Conservation (phyloP, 2,797 vertebrate genomes). For the Poeciliopsis paucimaculata region DNA sequence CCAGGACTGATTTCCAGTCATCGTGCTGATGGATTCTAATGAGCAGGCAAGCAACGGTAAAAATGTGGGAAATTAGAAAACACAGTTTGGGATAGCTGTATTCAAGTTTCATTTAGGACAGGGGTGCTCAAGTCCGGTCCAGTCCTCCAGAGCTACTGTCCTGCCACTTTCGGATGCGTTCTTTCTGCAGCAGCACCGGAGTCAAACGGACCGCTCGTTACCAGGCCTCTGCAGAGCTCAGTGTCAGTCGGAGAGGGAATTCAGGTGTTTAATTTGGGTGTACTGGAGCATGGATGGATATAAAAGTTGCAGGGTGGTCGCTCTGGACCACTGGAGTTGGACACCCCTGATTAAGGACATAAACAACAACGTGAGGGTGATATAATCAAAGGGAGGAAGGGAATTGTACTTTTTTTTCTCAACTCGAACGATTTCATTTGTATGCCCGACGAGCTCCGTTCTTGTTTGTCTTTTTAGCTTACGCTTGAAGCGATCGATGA, state of each 20-base stretch:
- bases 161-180: no score
- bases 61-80: neutral
- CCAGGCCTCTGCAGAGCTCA: no score
- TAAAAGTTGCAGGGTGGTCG: no score
- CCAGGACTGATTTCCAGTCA: neutral
- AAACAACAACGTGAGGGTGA: neutral
- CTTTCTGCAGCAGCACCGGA: no score
- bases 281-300: no score
- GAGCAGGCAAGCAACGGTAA: neutral
- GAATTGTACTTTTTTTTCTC: neutral
- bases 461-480: conserved; percentile 1
- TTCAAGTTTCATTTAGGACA: neutral
- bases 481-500: neutral
- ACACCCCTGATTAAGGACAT: neutral
- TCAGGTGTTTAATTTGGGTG: no score
- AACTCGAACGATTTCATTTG: neutral
- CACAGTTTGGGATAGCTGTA: neutral
- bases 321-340: no score
- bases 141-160: no score
- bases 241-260: no score
- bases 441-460: neutral
- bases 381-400: neutral
- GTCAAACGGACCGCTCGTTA: no score
- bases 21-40: neutral
- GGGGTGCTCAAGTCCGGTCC: no score